Evolutionary conservation across 2,113 vertebrate genomes (phyloP), one percentile per base, ranked within the genome.

Genomic region (Agelaius phoeniceus): DNA sequence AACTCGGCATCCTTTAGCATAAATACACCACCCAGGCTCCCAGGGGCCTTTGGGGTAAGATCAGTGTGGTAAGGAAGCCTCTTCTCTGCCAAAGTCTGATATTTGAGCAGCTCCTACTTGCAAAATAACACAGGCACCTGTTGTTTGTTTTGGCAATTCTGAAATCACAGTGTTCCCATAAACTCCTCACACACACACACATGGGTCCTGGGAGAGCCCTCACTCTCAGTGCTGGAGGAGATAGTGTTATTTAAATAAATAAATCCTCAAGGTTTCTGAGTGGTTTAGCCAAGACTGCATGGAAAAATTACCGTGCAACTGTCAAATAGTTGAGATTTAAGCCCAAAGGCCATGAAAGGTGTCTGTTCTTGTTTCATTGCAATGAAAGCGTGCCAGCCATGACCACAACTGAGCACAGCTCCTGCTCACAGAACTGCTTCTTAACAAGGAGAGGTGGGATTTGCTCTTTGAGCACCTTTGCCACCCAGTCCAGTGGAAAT

Each of bases 101-200:
- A 96, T 89, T 78, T 92, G 91, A 97, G 93, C 76, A 93, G 89
- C 93, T 89, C 61, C 87, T 57, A 81, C 93, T 97, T 94, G 95
- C 89, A 96, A 92, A 97, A 95, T 78, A 97, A 93, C 88, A 68
- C 62, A 61, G 90, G 77, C 95, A 97, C 97, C 96, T 97, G 97
- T 96, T 93, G 87, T 96, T 97, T 97, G 87, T 96, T 96, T 97
- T 96, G 95, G 93, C 94, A 94, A 75, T 95, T 90, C 91, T 86
- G 54, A 76, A 96, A 91, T 93, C 30, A 1, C 84, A 58, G 68
- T 9, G 69, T 93, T 96, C 93, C 79, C 93, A 79, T 33, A 69
- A 80, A 82, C 87, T 93, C 17, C 43, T 49, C 55, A 75, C 62
- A 41, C 43, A 30, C 1, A 46, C 55, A 41, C 1, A 0, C 43